phyloP scores from a whole-genome alignment of 2,113 vertebrate genomes.

The Seriola rivoliana region DNA sequence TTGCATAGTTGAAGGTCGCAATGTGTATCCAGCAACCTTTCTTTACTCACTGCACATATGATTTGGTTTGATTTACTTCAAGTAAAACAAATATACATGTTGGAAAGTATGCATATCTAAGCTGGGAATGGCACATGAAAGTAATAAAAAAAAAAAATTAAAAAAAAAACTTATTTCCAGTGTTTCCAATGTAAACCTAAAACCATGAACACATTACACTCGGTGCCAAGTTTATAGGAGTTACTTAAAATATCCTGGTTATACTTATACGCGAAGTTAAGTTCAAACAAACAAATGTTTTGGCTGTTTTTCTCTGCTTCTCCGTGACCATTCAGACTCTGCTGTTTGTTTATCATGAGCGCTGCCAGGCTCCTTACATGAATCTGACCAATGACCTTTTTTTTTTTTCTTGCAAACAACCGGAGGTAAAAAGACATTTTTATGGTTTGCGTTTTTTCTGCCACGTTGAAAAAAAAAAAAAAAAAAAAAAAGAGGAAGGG shows the following conservation, averaged over 20 bases:
- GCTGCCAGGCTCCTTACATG: constrained; percentile 49
- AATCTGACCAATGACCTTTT: constrained; percentile 37
- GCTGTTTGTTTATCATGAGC: constrained; percentile 61
- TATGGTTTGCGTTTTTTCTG: constrained; percentile 63
- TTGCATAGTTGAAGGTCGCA: constrained; percentile 28
- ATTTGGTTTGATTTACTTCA: constrained; percentile 45
- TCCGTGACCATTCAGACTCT: constrained; percentile 12
- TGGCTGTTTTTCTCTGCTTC: constrained; percentile 30
- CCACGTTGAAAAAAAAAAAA: not conserved
- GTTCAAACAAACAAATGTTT: constrained; percentile 26
- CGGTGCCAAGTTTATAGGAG: constrained; percentile 45
- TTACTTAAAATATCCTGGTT: constrained; percentile 28
- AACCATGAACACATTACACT: not conserved
- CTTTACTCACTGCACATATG: not conserved
- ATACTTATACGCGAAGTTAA: not conserved
- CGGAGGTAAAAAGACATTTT: constrained; percentile 61
- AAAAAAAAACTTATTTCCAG: constrained; percentile 5
- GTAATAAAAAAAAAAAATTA: constrained; percentile 20
- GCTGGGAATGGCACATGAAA: constrained; percentile 24
- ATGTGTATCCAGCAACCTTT: constrained; percentile 17
- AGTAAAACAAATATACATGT: constrained; percentile 38
- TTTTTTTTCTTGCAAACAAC: constrained; percentile 52
- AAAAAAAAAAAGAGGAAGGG: too few relatives aligned
- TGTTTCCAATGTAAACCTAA: constrained; percentile 34
- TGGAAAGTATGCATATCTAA: constrained; percentile 16